These are phyloP conservation scores for Capricornis sumatraensis DNA, from an alignment of 2,113 vertebrate genomes.

Conservation along the genomic window DNA sequence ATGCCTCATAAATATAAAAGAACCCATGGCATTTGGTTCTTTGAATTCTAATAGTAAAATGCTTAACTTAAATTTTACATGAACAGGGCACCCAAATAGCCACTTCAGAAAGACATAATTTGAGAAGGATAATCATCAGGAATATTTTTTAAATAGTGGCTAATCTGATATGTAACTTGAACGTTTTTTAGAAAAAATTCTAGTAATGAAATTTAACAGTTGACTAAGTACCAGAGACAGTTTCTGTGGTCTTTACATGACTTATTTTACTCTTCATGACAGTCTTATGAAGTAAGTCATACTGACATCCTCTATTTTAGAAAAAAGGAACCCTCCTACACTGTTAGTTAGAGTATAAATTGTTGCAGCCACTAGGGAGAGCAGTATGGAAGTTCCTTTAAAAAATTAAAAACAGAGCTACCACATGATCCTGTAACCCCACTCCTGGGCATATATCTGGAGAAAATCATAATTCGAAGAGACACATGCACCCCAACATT, in stretches of 20 bases:
- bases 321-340: not conserved
- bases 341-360: too few relatives aligned
- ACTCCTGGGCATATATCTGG: not conserved
- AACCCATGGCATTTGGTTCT: conserved; percentile 9
- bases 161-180: not conserved
- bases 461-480: not conserved
- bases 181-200: not conserved
- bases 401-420: not conserved
- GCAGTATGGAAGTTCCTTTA: not conserved
- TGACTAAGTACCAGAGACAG: not conserved
- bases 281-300: not conserved
- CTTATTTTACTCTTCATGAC: not conserved
- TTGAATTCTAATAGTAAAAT: conserved; percentile 56
- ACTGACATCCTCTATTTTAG: not conserved
- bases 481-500: not conserved
- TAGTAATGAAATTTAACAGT: not conserved
- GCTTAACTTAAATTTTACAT: conserved; percentile 21
- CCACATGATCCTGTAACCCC: not conserved
- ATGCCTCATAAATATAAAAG: conserved; percentile 62
- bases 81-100: not conserved
- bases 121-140: not conserved
- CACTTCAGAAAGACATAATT: not conserved
- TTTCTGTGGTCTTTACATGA: not conserved
- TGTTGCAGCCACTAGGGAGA: not conserved
- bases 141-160: not conserved